These are phyloP conservation scores for Puntigrus tetrazona DNA, from an alignment of 2,113 vertebrate species.

Conservation along the genomic window DNA sequence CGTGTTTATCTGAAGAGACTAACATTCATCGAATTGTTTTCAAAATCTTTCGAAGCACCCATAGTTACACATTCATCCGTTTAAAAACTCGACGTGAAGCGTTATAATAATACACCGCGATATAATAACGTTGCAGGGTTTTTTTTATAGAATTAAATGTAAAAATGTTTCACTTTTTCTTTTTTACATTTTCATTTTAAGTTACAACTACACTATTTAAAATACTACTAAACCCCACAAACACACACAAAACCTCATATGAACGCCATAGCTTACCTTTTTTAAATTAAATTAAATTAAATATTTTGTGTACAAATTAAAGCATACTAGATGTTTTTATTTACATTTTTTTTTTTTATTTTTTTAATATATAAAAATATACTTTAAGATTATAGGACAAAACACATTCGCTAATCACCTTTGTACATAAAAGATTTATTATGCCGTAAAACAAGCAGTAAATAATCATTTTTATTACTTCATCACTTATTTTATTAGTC, in stretches of 20 bases:
- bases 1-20: background rate
- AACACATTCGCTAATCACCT: background rate
- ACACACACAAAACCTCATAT: background rate
- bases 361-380: background rate
- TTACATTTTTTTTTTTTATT: background rate
- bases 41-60: background rate
- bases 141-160: too few species aligned
- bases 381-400: background rate
- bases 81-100: background rate
- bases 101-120: background rate
- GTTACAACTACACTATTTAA: background rate
- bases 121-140: background rate
- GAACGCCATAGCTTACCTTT: background rate
- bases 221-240: background rate
- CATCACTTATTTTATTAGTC: background rate
- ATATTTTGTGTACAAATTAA: background rate
- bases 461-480: background rate
- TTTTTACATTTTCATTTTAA: too few species aligned
- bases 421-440: conserved; percentile 1
- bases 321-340: too few species aligned
- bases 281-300: background rate
- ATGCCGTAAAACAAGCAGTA: background rate
- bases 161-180: too few species aligned
- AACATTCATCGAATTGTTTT: background rate
- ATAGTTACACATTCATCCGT: background rate